Conservation (phyloP, 2,113 vertebrate genomes). For the Azemiops feae region DNA sequence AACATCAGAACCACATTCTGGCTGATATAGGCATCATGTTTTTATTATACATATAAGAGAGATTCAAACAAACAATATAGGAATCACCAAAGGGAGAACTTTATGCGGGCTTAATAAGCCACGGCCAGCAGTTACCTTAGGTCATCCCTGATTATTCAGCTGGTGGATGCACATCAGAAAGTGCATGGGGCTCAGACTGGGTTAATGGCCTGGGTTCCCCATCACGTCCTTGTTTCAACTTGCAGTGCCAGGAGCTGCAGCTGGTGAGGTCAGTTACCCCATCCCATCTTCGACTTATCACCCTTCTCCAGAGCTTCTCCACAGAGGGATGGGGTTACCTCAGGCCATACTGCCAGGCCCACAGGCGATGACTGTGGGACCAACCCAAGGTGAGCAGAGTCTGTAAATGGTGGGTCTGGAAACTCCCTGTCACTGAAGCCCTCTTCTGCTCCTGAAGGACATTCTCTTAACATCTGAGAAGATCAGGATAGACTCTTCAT, state of each 20-base stretch:
- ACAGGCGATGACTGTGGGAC: neutral
- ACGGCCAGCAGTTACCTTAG: neutral
- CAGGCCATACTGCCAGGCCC: constrained; percentile 11
- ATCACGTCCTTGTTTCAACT: constrained; percentile 10
- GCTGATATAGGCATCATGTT: neutral
- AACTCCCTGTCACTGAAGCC: neutral
- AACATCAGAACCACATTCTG: neutral
- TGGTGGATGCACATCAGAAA: neutral
- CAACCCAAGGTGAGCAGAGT: neutral
- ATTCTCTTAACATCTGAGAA: neutral
- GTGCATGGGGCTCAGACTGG: neutral
- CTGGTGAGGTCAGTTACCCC: constrained; percentile 11
- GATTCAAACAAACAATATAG: neutral
- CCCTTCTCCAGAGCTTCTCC: constrained; percentile 12
- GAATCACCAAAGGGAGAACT: too few relatives aligned
- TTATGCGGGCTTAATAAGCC: neutral
- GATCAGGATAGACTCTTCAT: neutral
- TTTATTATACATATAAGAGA: neutral
- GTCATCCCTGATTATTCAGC: neutral
- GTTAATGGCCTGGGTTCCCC: neutral
- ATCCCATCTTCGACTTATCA: neutral
- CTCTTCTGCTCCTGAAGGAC: neutral
- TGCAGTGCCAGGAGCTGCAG: constrained; percentile 11
- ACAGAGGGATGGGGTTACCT: constrained; percentile 21
- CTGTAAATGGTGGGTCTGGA: neutral